Conservation (phyloP, 2,797 vertebrate species). For the Pseudochirops cupreus region DNA sequence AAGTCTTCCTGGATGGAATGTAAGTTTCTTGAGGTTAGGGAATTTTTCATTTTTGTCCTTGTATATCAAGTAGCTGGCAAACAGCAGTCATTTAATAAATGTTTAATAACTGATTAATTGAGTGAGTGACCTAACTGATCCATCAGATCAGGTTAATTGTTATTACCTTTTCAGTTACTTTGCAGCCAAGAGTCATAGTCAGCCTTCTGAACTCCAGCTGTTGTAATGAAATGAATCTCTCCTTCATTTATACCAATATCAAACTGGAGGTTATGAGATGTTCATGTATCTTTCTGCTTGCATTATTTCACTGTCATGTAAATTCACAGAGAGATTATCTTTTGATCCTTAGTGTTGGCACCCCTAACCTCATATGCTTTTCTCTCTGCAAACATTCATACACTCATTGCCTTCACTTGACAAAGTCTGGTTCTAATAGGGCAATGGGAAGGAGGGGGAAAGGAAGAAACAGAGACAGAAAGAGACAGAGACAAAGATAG, state of each 20-base stretch:
- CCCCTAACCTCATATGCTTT: background rate
- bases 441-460: background rate
- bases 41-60: background rate
- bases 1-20: background rate
- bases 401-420: background rate
- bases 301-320: background rate
- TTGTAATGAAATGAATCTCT: slow-evolving; percentile 7
- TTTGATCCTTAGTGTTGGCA: background rate
- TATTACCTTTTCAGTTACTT: background rate
- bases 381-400: background rate
- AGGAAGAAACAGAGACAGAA: background rate
- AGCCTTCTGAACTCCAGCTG: background rate
- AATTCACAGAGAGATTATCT: background rate
- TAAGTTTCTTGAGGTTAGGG: background rate
- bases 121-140: background rate
- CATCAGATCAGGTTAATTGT: slow-evolving; percentile 41
- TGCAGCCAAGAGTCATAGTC: background rate
- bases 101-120: background rate
- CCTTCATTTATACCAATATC: background rate
- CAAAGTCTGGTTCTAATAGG: background rate
- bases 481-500: background rate
- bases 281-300: background rate
- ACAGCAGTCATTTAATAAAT: background rate
- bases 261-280: background rate
- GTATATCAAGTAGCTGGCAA: background rate